These are phyloP conservation scores for Phodopus roborovskii DNA, from an alignment of 2,113 vertebrate species.

Conservation along the genomic window DNA sequence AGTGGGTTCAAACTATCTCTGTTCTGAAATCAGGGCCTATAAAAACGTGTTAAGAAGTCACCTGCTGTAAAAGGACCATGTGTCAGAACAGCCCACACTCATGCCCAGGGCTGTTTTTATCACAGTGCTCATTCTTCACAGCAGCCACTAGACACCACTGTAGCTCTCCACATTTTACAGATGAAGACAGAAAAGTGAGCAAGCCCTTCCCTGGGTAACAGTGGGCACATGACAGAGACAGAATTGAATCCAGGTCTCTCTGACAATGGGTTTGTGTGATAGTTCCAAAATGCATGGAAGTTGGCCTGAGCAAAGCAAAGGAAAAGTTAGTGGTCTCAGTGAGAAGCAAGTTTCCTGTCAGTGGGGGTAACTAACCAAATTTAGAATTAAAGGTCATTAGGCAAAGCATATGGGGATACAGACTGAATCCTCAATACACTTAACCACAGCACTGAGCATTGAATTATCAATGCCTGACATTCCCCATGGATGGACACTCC, in stretches of 20 bases:
- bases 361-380: neutral
- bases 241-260: neutral
- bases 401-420: neutral
- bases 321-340: neutral
- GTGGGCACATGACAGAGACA: neutral
- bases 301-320: neutral
- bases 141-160: neutral
- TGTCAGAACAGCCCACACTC: neutral
- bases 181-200: neutral
- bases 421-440: neutral
- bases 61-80: neutral
- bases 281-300: neutral
- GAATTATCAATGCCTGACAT: neutral
- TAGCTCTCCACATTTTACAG: neutral
- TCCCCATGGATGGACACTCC: too few species aligned
- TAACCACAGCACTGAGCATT: neutral
- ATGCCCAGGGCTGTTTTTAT: neutral
- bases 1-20: neutral
- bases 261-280: neutral
- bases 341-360: neutral
- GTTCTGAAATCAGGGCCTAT: neutral
- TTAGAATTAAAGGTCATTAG: neutral
- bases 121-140: neutral
- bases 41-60: neutral
- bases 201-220: neutral